Evolutionary conservation across 2,113 vertebrate genomes (phyloP), one percentile per base, ranked within the genome.

Genomic region (Falcunculus frontatus): DNA sequence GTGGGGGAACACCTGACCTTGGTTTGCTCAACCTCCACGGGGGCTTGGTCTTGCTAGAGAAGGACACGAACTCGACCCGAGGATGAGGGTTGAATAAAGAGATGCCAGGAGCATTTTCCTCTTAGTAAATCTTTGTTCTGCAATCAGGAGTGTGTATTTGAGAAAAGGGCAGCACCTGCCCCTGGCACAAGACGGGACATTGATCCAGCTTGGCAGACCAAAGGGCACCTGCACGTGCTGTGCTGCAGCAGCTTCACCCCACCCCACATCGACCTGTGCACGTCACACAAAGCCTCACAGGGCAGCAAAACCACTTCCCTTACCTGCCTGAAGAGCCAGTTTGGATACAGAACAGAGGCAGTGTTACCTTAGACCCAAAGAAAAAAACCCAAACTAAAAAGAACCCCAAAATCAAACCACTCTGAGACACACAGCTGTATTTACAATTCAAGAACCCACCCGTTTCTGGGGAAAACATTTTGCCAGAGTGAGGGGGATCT

Each of bases 1-100:
- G 27, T 5, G 2, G 39, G 67, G 73, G 55, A 75, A 80, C 56
- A 29, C 21, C 3, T 0, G 18, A 49, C 42, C 53, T n/a, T 13
- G 73, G 41, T 26, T 62, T 67, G 49, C 52, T 82, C 73, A 22
- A 1, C n/a, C 50, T 14, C n/a, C 67, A 26, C 3, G 0, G 37
- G 67, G 50, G 39, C 37, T 60, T 2, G 1, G 63, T 33, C 41
- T 68, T n/a, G 30, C 16, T 42, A 2, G 52, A 19, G 75, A 67
- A 90, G 59, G 67, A 78, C 72, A 47, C 7, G 42, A 75, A 68
- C 33, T 30, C 11, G 21, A 64, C 11, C 55, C 14, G 6, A 60
- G 84, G 60, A 53, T 19, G 59, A 79, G 60, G 80, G 41, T 62
- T 74, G 63, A 97, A 96, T 97, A 97, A 97, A 97, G 82, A 91